Conservation (phyloP, 2,888 invertebrate genomes). For the Macrophya annulata region DNA sequence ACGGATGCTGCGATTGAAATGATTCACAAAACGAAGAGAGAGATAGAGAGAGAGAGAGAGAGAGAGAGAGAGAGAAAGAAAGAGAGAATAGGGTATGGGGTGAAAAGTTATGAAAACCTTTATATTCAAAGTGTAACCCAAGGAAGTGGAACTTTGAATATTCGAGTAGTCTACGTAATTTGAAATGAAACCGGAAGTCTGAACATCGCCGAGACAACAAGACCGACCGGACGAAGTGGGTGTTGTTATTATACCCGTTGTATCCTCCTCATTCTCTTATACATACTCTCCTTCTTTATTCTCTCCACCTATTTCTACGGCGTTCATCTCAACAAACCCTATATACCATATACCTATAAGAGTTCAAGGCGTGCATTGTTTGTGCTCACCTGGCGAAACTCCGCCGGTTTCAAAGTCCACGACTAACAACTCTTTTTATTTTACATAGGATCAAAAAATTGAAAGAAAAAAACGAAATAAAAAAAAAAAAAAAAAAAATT, state of each 20-base stretch:
- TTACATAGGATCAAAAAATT: not conserved
- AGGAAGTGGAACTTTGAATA: slow-evolving; percentile 21
- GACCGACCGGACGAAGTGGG: slow-evolving; percentile 47
- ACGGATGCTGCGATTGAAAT: not conserved
- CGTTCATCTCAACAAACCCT: slow-evolving; percentile 14
- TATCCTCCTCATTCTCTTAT: slow-evolving; percentile 37
- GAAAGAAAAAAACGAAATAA: too few relatives aligned
- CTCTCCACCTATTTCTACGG: slow-evolving; percentile 21
- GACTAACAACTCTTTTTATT: not conserved
- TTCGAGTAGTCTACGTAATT: not conserved
- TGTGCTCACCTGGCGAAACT: slow-evolving; percentile 73
- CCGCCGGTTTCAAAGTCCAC: slow-evolving; percentile 62
- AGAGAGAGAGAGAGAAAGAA: not conserved
- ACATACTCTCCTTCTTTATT: not conserved
- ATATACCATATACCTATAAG: slow-evolving; percentile 49
- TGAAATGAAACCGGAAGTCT: slow-evolving; percentile 51
- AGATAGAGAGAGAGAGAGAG: too few relatives aligned
- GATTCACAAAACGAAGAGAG: not conserved
- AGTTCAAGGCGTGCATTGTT: slow-evolving; percentile 73
- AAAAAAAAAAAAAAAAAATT: too few relatives aligned
- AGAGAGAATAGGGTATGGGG: not conserved
- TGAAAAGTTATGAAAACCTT: not conserved
- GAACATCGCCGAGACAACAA: slow-evolving; percentile 19
- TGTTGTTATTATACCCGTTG: slow-evolving; percentile 46
- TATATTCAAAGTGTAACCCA: slow-evolving; percentile 1